Evolutionary conservation across 2,888 invertebrate genomes (phyloP).

Genomic region (Acanthococcus lagerstroemiae): DNA sequence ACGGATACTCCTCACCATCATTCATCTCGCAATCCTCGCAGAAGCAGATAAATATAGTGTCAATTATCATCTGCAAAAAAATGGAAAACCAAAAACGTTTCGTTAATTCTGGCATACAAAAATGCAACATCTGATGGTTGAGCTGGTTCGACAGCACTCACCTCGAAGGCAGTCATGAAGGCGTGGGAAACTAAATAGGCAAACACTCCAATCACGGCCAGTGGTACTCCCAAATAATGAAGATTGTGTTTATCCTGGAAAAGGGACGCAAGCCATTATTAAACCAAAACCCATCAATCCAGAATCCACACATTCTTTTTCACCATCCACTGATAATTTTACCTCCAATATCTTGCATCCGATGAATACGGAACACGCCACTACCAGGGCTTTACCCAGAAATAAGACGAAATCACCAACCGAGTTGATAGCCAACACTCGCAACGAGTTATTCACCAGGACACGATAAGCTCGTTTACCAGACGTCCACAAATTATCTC

Average conservation of each 20-base stretch:
- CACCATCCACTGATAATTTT: no score
- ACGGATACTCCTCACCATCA: conserved; percentile 52
- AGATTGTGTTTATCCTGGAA: conserved; percentile 47
- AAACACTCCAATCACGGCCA: conserved; percentile 53
- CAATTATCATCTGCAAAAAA: conserved; percentile 55
- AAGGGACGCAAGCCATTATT: conserved; percentile 32
- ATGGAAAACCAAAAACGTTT: conserved; percentile 2
- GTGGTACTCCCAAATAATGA: conserved; percentile 53
- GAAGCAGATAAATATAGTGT: conserved; percentile 58
- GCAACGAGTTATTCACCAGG: conserved; percentile 52
- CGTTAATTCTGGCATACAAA: neutral
- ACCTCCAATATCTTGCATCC: conserved; percentile 53
- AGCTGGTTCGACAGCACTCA: conserved; percentile 40
- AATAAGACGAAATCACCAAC: conserved; percentile 64
- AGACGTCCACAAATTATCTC: conserved; percentile 53
- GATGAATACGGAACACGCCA: conserved; percentile 51
- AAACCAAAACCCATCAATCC: conserved; percentile 5
- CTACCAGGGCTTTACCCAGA: conserved; percentile 56
- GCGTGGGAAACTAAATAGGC: conserved; percentile 60
- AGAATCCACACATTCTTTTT: no score
- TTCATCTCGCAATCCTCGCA: conserved; percentile 58
- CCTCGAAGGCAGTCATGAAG: conserved; percentile 64
- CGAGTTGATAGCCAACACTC: conserved; percentile 60
- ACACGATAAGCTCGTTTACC: conserved; percentile 53
- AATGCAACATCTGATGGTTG: neutral